Conservation (phyloP, 1,140 invertebrate genomes). For the Radopholus similis region DNA sequence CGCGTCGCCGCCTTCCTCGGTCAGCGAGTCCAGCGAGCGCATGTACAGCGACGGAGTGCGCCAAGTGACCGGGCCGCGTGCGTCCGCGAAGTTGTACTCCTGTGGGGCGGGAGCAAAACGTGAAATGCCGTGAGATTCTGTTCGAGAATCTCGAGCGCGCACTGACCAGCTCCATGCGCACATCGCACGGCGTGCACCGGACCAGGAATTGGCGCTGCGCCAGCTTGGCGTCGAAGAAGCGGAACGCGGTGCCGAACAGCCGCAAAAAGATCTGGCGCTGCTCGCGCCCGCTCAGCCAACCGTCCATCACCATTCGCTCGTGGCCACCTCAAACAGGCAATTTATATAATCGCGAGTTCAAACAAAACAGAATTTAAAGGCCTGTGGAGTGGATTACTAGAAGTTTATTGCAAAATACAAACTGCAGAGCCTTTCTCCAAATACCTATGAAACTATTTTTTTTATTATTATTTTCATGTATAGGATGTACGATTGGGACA, state of each 20-base stretch:
- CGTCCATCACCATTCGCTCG: neutral
- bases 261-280: neutral
- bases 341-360: too few species aligned
- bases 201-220: neutral
- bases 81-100: constrained; percentile 20
- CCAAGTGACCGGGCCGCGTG: constrained; percentile 17
- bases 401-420: too few species aligned
- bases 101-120: neutral
- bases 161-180: neutral
- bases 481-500: too few species aligned
- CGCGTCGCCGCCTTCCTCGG: neutral
- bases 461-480: too few species aligned
- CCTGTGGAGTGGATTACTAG: too few species aligned
- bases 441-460: too few species aligned
- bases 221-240: neutral
- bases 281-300: neutral
- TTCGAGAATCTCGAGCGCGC: neutral
- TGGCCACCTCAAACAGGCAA: neutral
- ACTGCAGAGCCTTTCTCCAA: too few species aligned
- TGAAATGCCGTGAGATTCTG: neutral
- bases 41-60: constrained; percentile 19
- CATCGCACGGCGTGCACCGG: neutral
- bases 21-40: constrained; percentile 5
- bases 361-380: too few species aligned
- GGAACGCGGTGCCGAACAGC: neutral